Evolutionary conservation across 2,113 vertebrate species (phyloP), one percentile per base, ranked within the genome.

Genomic region (Arvicanthis niloticus): DNA sequence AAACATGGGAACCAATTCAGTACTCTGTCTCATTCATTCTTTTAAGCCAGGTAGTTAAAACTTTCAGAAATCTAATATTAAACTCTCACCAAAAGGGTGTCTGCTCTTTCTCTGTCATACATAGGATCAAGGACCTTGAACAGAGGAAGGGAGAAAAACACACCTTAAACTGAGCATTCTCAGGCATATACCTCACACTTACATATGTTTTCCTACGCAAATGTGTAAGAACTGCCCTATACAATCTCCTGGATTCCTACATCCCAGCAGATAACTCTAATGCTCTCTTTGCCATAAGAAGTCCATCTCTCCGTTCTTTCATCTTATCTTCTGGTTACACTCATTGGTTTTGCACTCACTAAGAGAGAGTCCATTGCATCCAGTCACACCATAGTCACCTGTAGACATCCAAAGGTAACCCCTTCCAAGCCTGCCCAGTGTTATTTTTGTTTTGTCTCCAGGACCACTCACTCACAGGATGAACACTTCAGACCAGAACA

Each of bases 401-500:
- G 6, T 22, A 51, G 51, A 24, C 2, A 82, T 51, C 65, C 40
- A 37, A 68, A 62, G 16, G 53, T 1, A 89, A 6, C n/a, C 37
- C 6, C 21, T 67, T 87, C 76, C 68, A 11, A 37, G 1, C 56
- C 13, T 51, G n/a, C 40, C 37, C 37, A n/a, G 70, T 21, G 37
- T 72, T n/a, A n/a, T 2, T 70, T 70, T 37, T 70, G 12, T 72
- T 15, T 68, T 70, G 10, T 56, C 11, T 37, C 13, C 0, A 8
- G 40, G 29, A 22, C 13, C 7, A 9, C 11, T 40, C 87, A 15
- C n/a, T 40, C 87, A 15, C n/a, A 34, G 37, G 26, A 58, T 10
- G 34, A 42, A 29, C 2, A 1, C 19, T 65, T 67, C 9, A 19
- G 10, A 22, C 24, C 0, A 13, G 45, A 8, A 42, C 16, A 26